Conservation (phyloP, 1,140 invertebrate genomes). For the Drosophila yakuba region DNA sequence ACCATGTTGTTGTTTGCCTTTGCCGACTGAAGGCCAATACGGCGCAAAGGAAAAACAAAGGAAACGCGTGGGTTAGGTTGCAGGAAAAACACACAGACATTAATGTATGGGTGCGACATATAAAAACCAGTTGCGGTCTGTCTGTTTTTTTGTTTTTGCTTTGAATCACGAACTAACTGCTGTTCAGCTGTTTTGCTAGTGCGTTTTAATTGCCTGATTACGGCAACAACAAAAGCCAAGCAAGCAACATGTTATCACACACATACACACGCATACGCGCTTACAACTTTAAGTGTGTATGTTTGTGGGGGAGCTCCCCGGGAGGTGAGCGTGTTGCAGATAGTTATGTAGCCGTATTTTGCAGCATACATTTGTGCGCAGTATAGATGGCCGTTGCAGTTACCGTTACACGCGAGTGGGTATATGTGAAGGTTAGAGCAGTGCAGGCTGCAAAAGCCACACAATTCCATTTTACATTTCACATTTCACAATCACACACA, state of each 20-base stretch:
- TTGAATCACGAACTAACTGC: conserved; percentile 38
- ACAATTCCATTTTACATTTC: conserved; percentile 43
- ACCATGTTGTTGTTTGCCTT: conserved; percentile 55
- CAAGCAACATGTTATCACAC: conserved; percentile 53
- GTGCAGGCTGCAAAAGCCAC: conserved; percentile 26
- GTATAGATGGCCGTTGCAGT: conserved; percentile 23
- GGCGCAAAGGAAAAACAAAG: conserved; percentile 39
- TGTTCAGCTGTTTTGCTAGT: conserved; percentile 45
- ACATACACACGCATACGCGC: not conserved
- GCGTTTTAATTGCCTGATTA: conserved; percentile 50
- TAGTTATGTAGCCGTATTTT: conserved; percentile 11
- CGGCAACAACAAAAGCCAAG: conserved; percentile 19
- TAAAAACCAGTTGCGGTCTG: conserved; percentile 29
- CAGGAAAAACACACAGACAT: conserved; percentile 9
- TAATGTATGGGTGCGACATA: conserved; percentile 8
- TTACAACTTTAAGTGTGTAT: not conserved
- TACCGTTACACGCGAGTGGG: conserved; percentile 19
- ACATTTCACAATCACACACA: conserved; percentile 11
- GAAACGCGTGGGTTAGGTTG: conserved; percentile 40
- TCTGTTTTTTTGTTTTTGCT: conserved; percentile 36
- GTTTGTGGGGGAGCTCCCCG: not conserved
- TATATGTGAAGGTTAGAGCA: conserved; percentile 7
- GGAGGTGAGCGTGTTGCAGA: conserved; percentile 20
- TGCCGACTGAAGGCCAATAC: conserved; percentile 47
- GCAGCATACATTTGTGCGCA: conserved; percentile 52